Evolutionary conservation across 2,888 invertebrate genomes (phyloP), one percentile per base, ranked within the genome.

Genomic region (Athetis lepigone): DNA sequence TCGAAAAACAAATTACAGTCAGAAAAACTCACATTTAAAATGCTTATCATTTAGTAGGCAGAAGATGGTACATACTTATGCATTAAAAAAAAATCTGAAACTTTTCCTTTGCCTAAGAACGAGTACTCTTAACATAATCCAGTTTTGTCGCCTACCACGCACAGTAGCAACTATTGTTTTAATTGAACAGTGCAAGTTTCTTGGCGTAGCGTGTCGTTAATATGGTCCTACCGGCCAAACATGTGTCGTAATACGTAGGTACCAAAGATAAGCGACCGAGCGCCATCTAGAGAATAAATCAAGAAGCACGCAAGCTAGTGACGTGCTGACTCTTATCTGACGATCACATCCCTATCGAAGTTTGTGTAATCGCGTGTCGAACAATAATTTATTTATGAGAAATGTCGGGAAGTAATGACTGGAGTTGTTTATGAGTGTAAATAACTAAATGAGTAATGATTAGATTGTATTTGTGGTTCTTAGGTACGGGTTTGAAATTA

Each of bases 281-380:
- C 60, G 69, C 70, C 80, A 77, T 75, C 80, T 79, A 57, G 66
- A 36, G 49, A 51, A 71, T 79, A 80, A 80, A 79, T 79, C 80
- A 71, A 58, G 62, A 77, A 59, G 67, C 78, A 79, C 78, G 78
- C 78, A 52, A 73, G 60, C 61, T 37, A 27, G 59, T 70, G 63
- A 70, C 61, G 33, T 29, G 45, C 25, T 45, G 55, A 61, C 57
- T 65, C 37, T 49, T 78, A 75, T 77, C 75, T 67, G 58, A 61
- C 51, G 74, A 77, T 74, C 65, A 62, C 39, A 70, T 57, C 63
- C 67, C 52, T 50, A 70, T 70, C 70, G 54, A 62, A 39, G 62
- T 51, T 62, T 62, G 58, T 75, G 61, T 51, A 62, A 70, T 69
- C 66, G 69, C 68, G 52, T 68, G 59, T 58, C 42, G 23, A 25